Base-by-base conservation (phyloP, 1,140 invertebrate genomes). In the Neocloeon triangulifer region DNA sequence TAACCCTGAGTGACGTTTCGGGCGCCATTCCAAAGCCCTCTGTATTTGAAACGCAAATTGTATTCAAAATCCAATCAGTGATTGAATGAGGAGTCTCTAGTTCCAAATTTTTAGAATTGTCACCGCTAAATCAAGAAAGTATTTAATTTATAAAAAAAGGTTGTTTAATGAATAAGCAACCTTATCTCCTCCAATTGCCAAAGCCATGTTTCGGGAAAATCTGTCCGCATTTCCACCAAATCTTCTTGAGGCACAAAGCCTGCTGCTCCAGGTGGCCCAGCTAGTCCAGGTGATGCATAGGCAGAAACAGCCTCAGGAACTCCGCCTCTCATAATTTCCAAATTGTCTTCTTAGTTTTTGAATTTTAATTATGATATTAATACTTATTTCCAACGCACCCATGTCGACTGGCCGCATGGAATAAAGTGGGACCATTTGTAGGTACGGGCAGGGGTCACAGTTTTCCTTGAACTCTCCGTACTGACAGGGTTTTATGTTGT, bases 181-280 rank as follows among this genome's bases (percentile, higher is more conserved):
- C 56, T 60, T 29, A 61, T 56, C 6, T 51, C 44, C 21, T 59
- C 46, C 15, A 72, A 41, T 37, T 71, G 60, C 65, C 69, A 74
- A 2, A 73, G 49, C 69, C 69, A 74, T 0, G 67, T 71, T 50
- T 73, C 69, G 3, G 70, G 70, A 43, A 73, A 74, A 41, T 59
- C 62, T 1, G 58, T n/a, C n/a, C n/a, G n/a, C n/a, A n/a, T n/a
- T n/a, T n/a, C n/a, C n/a, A n/a, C n/a, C n/a, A n/a, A n/a, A 29
- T 16, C 27, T 16, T 16, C 27, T 16, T 14, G 27, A 25, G 23
- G 6, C n/a, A 4, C 6, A 25, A 2, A 25, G 6, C 6, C 14
- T 2, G n/a, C n/a, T n/a, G n/a, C 4, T 14, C 23, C 6, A 25
- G n/a, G 23, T 25, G 21, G 8, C 8, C 8, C 8, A 23, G 21